Percentiles rank a stretch among this genome's conserved stretches.
Conservation (phyloP, 2,113 vertebrate species). For the Bothrops jararaca region DNA sequence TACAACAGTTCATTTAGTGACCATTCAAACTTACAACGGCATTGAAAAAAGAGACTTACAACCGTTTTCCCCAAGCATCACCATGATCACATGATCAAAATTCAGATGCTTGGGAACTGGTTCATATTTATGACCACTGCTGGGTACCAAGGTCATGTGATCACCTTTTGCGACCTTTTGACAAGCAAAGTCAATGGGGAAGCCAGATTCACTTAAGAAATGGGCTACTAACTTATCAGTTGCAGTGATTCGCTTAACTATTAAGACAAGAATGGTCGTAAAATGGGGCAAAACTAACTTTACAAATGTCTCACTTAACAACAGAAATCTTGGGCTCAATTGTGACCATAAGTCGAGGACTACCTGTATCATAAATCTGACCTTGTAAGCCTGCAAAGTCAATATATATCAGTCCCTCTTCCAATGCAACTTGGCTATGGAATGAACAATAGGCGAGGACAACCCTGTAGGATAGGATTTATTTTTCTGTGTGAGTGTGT, state of each 20-base stretch:
- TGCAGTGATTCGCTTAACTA: not conserved
- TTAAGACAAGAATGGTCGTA: not conserved
- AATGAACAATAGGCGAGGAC: not conserved
- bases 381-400: not conserved
- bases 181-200: not conserved
- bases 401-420: not conserved
- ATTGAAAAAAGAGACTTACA: not conserved
- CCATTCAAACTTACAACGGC: not conserved
- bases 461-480: not conserved
- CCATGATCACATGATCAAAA: not conserved
- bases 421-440: fast-evolving
- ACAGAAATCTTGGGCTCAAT: not conserved
- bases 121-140: not conserved
- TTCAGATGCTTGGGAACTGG: not conserved
- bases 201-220: too few relatives aligned
- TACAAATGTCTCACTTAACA: not conserved
- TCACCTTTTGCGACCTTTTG: not conserved
- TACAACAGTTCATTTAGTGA: not conserved
- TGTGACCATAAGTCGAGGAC: not conserved
- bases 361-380: not conserved
- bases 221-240: not conserved
- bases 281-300: not conserved
- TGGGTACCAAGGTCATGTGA: not conserved
- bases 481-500: not conserved
- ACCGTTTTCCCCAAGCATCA: not conserved